Percentiles rank a stretch among this genome's conserved stretches.
phyloP scores from a whole-genome alignment of 2,113 vertebrate species.

The Ochotona princeps region DNA sequence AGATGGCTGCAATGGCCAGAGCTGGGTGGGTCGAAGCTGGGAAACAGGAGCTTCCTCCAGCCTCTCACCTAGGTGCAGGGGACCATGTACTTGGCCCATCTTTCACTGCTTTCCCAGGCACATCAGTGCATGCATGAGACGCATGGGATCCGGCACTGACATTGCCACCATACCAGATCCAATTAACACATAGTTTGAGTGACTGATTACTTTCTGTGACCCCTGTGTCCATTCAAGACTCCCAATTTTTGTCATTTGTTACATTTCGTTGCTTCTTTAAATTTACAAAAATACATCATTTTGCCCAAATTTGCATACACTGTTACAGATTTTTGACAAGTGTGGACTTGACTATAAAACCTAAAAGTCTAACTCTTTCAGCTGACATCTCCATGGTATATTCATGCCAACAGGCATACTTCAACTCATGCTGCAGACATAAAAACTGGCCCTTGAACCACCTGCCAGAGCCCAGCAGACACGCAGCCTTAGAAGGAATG shows the following conservation, averaged over 20 bases:
- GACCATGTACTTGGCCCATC: too few relatives aligned
- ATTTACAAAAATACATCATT: conserved; percentile 88
- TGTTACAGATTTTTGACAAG: conserved; percentile 92
- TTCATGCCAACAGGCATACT: conserved; percentile 91
- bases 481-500: conserved; percentile 89
- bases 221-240: conserved; percentile 78
- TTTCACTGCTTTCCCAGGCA: too few relatives aligned
- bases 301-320: conserved; percentile 90
- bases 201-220: neutral
- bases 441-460: conserved; percentile 92
- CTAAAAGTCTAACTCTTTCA: conserved; percentile 89
- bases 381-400: conserved; percentile 92
- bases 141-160: too few relatives aligned
- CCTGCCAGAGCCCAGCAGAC: conserved; percentile 91
- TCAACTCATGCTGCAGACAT: conserved; percentile 90
- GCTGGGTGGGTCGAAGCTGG: too few relatives aligned
- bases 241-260: conserved; percentile 88
- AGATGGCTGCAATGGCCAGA: too few relatives aligned
- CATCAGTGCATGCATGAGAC: too few relatives aligned
- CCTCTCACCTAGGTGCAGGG: too few relatives aligned
- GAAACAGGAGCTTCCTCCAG: too few relatives aligned
- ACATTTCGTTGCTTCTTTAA: conserved; percentile 90
- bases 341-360: conserved; percentile 91
- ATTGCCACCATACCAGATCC: too few relatives aligned
- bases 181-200: conserved; percentile 89